Evolutionary conservation across 2,113 vertebrate species (phyloP).

Genomic region (Leucopsar rothschildi): DNA sequence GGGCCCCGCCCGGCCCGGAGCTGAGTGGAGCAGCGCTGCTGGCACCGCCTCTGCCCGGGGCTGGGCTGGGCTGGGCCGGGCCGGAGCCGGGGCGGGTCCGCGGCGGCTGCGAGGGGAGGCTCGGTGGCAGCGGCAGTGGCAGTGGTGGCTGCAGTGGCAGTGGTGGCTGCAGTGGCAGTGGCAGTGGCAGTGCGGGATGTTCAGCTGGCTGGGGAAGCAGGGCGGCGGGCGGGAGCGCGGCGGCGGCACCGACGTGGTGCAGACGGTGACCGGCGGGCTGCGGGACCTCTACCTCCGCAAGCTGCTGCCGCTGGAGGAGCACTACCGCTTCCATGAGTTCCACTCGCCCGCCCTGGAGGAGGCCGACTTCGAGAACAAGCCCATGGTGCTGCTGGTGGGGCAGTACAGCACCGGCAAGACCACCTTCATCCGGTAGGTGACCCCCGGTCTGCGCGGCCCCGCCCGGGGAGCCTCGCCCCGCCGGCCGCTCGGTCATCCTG

Average conservation of each 20-base stretch:
- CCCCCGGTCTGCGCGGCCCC: not conserved
- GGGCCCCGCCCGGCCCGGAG: not conserved
- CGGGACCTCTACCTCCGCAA: slow-evolving; percentile 88
- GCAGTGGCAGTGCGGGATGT: slow-evolving; percentile 72
- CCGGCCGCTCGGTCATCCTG: too few relatives aligned
- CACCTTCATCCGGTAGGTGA: slow-evolving; percentile 87
- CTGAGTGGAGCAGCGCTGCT: not conserved
- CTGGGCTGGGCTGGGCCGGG: not conserved
- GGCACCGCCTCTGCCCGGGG: not conserved
- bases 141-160: not conserved
- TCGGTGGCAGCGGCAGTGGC: too few relatives aligned
- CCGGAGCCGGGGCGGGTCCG: not conserved
- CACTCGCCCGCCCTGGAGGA: slow-evolving; percentile 95
- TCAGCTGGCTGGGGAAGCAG: slow-evolving; percentile 85
- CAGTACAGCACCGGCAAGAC: slow-evolving; percentile 98
- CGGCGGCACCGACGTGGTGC: slow-evolving; percentile 83
- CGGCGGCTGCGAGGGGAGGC: not conserved
- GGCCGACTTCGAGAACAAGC: slow-evolving; percentile 97
- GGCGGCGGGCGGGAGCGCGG: slow-evolving; percentile 68
- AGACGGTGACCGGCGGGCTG: slow-evolving; percentile 91
- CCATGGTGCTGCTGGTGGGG: slow-evolving; percentile 95
- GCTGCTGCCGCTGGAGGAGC: slow-evolving; percentile 93
- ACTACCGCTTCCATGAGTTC: slow-evolving; percentile 97
- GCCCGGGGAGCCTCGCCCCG: too few relatives aligned
- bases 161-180: not conserved